Conservation (phyloP, 2,888 invertebrate genomes). For the Pycnomerus fuliginosus region DNA sequence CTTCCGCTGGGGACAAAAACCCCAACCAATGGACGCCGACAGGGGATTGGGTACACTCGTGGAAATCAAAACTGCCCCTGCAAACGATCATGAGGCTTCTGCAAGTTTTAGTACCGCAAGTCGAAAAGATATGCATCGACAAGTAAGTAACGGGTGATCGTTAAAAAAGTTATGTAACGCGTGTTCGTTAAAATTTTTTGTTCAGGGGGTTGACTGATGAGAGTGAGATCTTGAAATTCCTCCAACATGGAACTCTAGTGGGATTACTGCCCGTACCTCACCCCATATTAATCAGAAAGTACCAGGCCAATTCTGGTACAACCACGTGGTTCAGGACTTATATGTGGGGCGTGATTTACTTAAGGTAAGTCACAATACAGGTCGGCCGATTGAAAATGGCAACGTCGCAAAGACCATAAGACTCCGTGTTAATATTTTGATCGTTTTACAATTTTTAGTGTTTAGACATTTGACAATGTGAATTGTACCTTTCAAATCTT, state of each 20-base stretch:
- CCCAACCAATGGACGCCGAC: slow-evolving; percentile 79
- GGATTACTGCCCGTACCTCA: slow-evolving; percentile 98
- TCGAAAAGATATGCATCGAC: slow-evolving; percentile 99
- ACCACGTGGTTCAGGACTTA: slow-evolving; percentile 99
- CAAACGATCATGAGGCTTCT: slow-evolving; percentile 99
- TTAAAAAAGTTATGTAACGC: too few relatives aligned
- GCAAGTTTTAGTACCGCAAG: slow-evolving; percentile 98
- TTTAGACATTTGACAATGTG: too few relatives aligned
- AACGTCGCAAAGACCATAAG: too few relatives aligned
- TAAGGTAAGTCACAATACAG: slow-evolving; percentile 63
- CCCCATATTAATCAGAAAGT: slow-evolving; percentile 97
- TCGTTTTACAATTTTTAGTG: too few relatives aligned
- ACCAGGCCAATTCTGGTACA: slow-evolving; percentile 98
- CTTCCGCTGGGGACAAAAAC: slow-evolving; percentile 45
- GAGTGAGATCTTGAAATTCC: slow-evolving; percentile 97
- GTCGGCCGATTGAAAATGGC: too few relatives aligned
- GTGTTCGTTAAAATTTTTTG: slow-evolving; percentile 24
- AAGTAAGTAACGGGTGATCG: slow-evolving; percentile 72
- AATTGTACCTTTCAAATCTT: too few relatives aligned
- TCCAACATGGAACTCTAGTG: slow-evolving; percentile 97
- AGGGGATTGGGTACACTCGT: slow-evolving; percentile 92
- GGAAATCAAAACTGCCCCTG: slow-evolving; percentile 95
- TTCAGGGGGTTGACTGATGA: slow-evolving; percentile 95
- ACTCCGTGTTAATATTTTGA: too few relatives aligned
- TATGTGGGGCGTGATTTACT: slow-evolving; percentile 99